Evolutionary conservation across 1,140 invertebrate genomes (phyloP), one percentile per base, ranked within the genome.

Genomic region (Nomia melanderi): DNA sequence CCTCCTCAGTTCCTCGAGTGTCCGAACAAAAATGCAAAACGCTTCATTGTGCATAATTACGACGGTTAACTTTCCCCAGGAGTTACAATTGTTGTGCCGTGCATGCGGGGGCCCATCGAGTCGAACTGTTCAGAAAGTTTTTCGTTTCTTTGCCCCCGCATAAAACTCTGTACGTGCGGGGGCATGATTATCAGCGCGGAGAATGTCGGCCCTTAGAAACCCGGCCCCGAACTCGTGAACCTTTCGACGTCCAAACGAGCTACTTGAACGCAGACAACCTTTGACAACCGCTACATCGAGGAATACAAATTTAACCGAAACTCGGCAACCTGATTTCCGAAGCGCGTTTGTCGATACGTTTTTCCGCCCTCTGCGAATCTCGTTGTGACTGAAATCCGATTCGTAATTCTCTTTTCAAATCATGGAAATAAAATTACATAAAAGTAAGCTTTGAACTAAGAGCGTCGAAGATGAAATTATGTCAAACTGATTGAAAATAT

Each of bases 161-260:
- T 41, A 14, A 20, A 69, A 60, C n/a, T 44, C 29, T 4, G 73
- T 76, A 69, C 73, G 73, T 76, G 65, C 53, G 27, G 64, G 6
- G n/a, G 65, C 64, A 69, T 76, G 73, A 69, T 60, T 76, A 69
- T 76, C 54, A 76, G 64, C 6, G 62, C 31, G 12, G 62, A 66
- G 60, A 74, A 65, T 66, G 62, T 74, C 44, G 20, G 41, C 41
- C 73, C 73, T 76, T 69, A 69, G 65, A 7, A 69, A 29, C 23
- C n/a, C 41, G 29, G 41, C 54, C 73, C 39, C 73, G 31, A 69
- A 57, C 73, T 59, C 39, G 54, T 50, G 64, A 59, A 69, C 54
- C 73, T 76, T 74, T 69, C 73, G 65, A 69, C 65, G 65, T 69
- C 73, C 29, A 69, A 76, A 76, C 73, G 73, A 69, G 65, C 53